Evolutionary conservation across 1,140 invertebrate species (phyloP).

Genomic region (Lepeophtheirus salmonis): DNA sequence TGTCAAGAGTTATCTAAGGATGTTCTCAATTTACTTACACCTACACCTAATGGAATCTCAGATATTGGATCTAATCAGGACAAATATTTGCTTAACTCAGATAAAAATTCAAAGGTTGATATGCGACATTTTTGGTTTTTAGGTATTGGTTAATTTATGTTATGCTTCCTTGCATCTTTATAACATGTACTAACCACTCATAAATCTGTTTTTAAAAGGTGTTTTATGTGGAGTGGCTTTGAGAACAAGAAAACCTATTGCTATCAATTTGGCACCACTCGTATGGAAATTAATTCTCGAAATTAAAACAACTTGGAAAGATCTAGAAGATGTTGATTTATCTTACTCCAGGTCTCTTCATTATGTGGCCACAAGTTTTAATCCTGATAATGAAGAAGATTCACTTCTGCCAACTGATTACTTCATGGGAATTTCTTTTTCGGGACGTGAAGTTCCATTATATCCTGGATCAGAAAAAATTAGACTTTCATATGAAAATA

Average conservation of each 20-base stretch:
- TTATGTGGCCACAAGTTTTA: neutral
- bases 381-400: neutral
- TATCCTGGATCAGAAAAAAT: slow-evolving; percentile 39
- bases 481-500: slow-evolving; percentile 39
- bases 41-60: slow-evolving; percentile 37
- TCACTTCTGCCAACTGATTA: slow-evolving; percentile 40
- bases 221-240: slow-evolving; percentile 40
- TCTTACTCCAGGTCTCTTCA: slow-evolving; percentile 39
- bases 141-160: slow-evolving; percentile 23
- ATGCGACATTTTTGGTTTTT: slow-evolving; percentile 39
- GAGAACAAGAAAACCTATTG: slow-evolving; percentile 38
- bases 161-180: neutral
- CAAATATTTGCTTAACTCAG: slow-evolving; percentile 41
- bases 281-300: slow-evolving; percentile 45
- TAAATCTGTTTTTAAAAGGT: slow-evolving; percentile 27
- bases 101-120: slow-evolving; percentile 34
- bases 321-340: slow-evolving; percentile 43
- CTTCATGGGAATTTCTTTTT: slow-evolving; percentile 43
- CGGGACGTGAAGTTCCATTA: slow-evolving; percentile 38
- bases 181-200: neutral
- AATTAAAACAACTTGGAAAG: slow-evolving; percentile 37
- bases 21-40: slow-evolving; percentile 34
- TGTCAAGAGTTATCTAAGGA: slow-evolving; percentile 37
- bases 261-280: slow-evolving; percentile 40
- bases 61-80: slow-evolving; percentile 42